A percentile compares a stretch with the other conserved stretches of the same genome.
phyloP scores from a whole-genome alignment of 2,888 invertebrate species.

The Catocala sponsa region DNA sequence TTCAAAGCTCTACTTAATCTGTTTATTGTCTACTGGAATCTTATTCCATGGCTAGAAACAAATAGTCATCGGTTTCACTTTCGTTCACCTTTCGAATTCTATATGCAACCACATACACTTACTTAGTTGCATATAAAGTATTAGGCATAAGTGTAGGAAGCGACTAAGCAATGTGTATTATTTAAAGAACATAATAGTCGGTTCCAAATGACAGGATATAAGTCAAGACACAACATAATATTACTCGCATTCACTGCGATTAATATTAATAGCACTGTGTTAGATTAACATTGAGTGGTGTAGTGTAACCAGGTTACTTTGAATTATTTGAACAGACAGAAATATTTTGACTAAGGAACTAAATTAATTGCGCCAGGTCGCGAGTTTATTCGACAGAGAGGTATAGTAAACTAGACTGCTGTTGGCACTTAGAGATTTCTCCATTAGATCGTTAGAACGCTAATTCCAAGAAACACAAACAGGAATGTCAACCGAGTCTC shows the following conservation, averaged over 20 bases:
- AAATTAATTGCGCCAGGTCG: conserved; percentile 22
- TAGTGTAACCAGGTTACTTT: conserved; percentile 43
- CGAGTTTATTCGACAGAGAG: conserved; percentile 12
- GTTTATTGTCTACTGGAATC: not conserved
- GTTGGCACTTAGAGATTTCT: conserved; percentile 38
- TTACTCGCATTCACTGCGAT: conserved; percentile 42
- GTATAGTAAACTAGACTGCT: conserved; percentile 29
- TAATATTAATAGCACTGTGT: conserved; percentile 57
- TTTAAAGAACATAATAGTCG: conserved; percentile 25
- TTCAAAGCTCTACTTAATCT: too few species aligned
- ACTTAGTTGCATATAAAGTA: conserved; percentile 4
- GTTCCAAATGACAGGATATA: conserved; percentile 54
- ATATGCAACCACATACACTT: conserved; percentile 10
- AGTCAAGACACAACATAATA: conserved; percentile 49
- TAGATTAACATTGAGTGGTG: conserved; percentile 35
- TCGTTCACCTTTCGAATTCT: conserved; percentile 27
- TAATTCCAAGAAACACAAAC: conserved; percentile 41
- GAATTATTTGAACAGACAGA: conserved; percentile 34
- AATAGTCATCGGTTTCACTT: conserved; percentile 26
- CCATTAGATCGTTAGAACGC: conserved; percentile 26
- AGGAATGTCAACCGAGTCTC: conserved; percentile 31
- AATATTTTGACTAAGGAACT: conserved; percentile 27
- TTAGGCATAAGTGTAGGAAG: conserved; percentile 10
- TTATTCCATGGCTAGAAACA: not conserved
- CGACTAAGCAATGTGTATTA: conserved; percentile 26